phyloP scores from a whole-genome alignment of 2,797 vertebrate genomes.

The Spatula versicolor region DNA sequence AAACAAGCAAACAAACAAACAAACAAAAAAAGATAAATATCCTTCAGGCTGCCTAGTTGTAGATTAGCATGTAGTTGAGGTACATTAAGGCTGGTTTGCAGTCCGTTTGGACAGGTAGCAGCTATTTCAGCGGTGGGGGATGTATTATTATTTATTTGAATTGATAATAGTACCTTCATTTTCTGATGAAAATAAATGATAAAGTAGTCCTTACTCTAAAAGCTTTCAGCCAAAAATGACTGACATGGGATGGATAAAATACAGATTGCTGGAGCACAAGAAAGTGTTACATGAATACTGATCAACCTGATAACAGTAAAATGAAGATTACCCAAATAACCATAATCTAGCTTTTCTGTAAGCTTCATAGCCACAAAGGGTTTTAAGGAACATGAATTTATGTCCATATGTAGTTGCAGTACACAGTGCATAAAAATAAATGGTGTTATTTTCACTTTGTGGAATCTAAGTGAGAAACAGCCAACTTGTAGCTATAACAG shows the following conservation, averaged over 20 bases:
- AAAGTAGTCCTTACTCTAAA: neutral
- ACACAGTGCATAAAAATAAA: constrained; percentile 4
- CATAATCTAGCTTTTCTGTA: neutral
- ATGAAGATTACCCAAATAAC: neutral
- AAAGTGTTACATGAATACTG: neutral
- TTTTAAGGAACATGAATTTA: neutral
- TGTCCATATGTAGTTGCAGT: neutral
- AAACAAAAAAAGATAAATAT: neutral
- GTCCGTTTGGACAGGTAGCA: neutral
- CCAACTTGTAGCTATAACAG: neutral
- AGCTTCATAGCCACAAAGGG: neutral
- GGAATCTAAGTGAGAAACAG: neutral
- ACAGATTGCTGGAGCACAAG: neutral
- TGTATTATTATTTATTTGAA: neutral
- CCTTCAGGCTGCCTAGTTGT: neutral
- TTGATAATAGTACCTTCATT: neutral
- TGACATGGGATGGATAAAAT: neutral
- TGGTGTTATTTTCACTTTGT: constrained; percentile 29
- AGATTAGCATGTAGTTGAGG: neutral
- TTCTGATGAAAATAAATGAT: neutral
- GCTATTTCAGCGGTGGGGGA: neutral
- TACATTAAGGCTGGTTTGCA: neutral
- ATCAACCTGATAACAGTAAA: neutral
- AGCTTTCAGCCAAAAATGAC: neutral
- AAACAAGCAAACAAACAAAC: neutral